phyloP scores from a whole-genome alignment of 2,888 invertebrate genomes.

The Drosophila paranaensis region DNA sequence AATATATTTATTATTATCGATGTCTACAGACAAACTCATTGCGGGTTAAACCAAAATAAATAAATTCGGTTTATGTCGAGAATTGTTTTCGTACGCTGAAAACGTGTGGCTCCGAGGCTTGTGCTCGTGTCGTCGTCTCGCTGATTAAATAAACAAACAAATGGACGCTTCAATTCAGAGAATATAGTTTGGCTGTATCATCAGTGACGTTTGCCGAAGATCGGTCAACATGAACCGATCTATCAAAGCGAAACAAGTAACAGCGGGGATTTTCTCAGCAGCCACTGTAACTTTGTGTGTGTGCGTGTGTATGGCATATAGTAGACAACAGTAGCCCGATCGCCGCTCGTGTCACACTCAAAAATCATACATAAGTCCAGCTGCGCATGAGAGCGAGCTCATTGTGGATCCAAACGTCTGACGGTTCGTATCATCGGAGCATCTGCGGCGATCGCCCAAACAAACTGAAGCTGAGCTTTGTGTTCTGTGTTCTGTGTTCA shows the following conservation, averaged over 20 bases:
- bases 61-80: neutral
- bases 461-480: constrained; percentile 23
- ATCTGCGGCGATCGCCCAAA: neutral
- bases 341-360: constrained; percentile 14
- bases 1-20: too few relatives aligned
- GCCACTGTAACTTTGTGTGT: neutral
- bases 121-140: neutral
- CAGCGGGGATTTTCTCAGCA: constrained; percentile 36
- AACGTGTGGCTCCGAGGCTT: neutral
- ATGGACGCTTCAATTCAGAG: neutral
- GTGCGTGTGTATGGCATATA: neutral
- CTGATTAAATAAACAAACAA: constrained; percentile 10
- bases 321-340: constrained; percentile 8
- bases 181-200: constrained; percentile 1
- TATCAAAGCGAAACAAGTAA: constrained; percentile 5
- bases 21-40: neutral
- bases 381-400: constrained; percentile 24
- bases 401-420: constrained; percentile 37
- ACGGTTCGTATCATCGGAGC: constrained; percentile 14
- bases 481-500: constrained; percentile 13
- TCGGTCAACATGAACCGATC: neutral
- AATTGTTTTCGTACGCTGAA: neutral
- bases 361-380: constrained; percentile 47
- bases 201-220: constrained; percentile 22
- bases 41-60: neutral